These are phyloP conservation scores for Caranx ignobilis DNA, from an alignment of 2,113 vertebrate species.

Conservation along the genomic window DNA sequence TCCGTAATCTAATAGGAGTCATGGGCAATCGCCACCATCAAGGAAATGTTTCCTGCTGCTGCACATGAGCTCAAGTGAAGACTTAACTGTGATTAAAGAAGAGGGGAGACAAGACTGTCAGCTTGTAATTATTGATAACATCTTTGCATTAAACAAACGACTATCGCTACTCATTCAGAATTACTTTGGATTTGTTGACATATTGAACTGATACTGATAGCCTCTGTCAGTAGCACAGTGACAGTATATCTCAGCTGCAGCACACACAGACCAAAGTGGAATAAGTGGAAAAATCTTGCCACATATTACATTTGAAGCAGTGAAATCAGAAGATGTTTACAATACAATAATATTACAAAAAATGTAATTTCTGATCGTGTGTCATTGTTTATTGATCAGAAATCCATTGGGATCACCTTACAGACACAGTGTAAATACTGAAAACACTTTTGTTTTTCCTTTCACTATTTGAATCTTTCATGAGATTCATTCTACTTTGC, in stretches of 20 bases:
- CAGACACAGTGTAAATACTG: neutral
- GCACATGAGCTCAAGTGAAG: neutral
- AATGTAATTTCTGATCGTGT: too few species aligned
- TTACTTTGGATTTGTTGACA: constrained; percentile 77
- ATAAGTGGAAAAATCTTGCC: constrained; percentile 1
- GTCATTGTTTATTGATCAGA: neutral
- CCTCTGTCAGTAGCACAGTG: constrained; percentile 60
- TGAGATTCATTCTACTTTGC: neutral
- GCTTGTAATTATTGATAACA: constrained; percentile 70
- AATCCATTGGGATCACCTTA: neutral
- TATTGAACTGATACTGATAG: constrained; percentile 76
- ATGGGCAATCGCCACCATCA: constrained; percentile 47
- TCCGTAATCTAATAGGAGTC: constrained; percentile 65
- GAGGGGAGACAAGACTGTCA: constrained; percentile 28
- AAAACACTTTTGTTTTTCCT: neutral
- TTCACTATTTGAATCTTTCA: neutral
- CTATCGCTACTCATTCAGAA: constrained; percentile 65
- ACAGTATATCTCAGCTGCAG: constrained; percentile 36
- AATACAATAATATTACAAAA: too few species aligned
- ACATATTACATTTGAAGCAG: neutral
- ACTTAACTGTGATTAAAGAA: constrained; percentile 30
- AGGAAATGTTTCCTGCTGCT: constrained; percentile 13
- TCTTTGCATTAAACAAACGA: constrained; percentile 75
- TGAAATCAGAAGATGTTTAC: neutral
- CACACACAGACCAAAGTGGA: constrained; percentile 18